Base-by-base conservation (phyloP, 2,113 vertebrate species). In the Hippopotamus amphibius region DNA sequence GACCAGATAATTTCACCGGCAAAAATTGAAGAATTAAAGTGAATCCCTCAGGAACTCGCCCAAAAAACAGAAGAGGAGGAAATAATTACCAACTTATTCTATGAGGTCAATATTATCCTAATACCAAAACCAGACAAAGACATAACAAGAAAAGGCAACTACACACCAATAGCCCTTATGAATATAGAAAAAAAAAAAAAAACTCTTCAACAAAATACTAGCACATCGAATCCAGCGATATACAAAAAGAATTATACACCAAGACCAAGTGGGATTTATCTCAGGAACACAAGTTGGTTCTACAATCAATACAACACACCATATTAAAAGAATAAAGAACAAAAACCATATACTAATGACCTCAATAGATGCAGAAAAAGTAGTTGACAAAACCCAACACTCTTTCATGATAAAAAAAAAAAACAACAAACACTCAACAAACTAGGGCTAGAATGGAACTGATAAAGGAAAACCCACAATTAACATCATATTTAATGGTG, bases 111-210 rank as follows among this genome's bases (percentile, higher is more conserved):
- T 53, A 69, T 85, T 86, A 63, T 19, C 15, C 43, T 68, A 57
- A 61, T 16, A 86, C 63, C 72, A 79, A 91, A 86, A 95, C 15
- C 43, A 93, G 46, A 53, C 81, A 80, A 91, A 90, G 28, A 63
- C 59, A 22, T 57, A 30, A 76, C 19, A 63, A 63, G 66, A 82
- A 83, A 59, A 79, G 26, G 69, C 37, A 91, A 88, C 76, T 77
- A 68, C 10, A 90, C 22, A 83, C 41, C 69, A 76, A 69, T 3
- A 84, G 41, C 37, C 50, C 21, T 82, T 74, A 74, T n/a, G 86
- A 94, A 74, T 74, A 63, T 10, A 94, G 87, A 55, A 33, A 69
- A 82, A 37, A 37, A 37, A 37, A 37, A 37, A 37, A 37, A 76
- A 83, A 22, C 21, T 17, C 14, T 28, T 81, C 79, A 83, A 48